phyloP scores from a whole-genome alignment of 2,113 vertebrate genomes.

The Oncorhynchus keta region DNA sequence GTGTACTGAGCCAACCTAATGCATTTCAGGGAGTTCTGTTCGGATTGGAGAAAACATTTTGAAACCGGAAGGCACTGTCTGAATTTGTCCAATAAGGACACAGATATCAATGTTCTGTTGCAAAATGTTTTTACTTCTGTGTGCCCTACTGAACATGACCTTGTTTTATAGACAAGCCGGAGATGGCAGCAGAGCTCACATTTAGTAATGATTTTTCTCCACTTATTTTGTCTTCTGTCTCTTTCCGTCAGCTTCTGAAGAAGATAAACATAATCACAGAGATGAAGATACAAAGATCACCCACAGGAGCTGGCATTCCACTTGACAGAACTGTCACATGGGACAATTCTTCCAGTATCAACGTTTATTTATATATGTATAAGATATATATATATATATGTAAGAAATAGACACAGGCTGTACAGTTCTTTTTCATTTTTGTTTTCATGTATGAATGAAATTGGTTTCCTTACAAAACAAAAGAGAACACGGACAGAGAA shows the following conservation, averaged over 20 bases:
- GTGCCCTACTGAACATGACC: too few relatives aligned
- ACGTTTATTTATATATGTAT: slow-evolving; percentile 57
- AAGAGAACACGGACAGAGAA: slow-evolving; percentile 22
- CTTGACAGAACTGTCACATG: slow-evolving; percentile 58
- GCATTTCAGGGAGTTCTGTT: too few relatives aligned
- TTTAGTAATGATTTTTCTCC: not conserved
- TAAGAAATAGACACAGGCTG: slow-evolving; percentile 74
- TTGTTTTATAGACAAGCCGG: too few relatives aligned
- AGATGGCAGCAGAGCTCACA: too few relatives aligned
- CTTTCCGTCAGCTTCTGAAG: slow-evolving; percentile 75
- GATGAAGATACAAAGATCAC: slow-evolving; percentile 61
- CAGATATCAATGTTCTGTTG: too few relatives aligned
- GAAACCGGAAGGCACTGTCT: too few relatives aligned
- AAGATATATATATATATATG: slow-evolving; percentile 24
- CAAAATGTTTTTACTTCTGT: too few relatives aligned
- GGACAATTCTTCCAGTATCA: slow-evolving; percentile 76
- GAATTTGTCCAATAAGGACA: too few relatives aligned
- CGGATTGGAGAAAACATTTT: too few relatives aligned
- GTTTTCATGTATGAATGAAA: slow-evolving; percentile 11
- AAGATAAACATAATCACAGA: slow-evolving; percentile 31
- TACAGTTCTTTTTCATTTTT: slow-evolving; percentile 75
- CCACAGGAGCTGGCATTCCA: slow-evolving; percentile 70
- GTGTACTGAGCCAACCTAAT: too few relatives aligned
- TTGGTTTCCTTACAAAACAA: slow-evolving; percentile 55
- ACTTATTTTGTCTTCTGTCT: not conserved